These are phyloP conservation scores for Glyptemys insculpta DNA, from an alignment of 2,797 vertebrate species.

Conservation along the genomic window DNA sequence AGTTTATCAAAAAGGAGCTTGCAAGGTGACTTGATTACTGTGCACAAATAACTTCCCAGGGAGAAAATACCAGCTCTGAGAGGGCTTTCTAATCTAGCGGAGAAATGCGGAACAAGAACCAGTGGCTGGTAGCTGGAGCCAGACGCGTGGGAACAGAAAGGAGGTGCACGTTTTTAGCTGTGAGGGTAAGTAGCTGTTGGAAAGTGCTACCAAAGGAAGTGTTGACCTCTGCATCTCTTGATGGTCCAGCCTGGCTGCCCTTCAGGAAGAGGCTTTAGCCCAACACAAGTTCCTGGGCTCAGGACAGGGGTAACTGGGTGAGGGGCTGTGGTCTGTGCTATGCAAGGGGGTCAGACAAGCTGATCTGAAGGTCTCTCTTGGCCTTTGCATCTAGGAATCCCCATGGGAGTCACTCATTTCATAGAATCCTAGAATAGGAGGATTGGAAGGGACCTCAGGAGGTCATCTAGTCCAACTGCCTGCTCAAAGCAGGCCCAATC, in stretches of 20 bases:
- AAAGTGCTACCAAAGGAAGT: not conserved
- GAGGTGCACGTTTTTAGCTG: too few species aligned
- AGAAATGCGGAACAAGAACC: not conserved
- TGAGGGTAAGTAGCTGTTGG: not conserved
- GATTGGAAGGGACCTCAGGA: too few species aligned
- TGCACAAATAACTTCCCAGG: not conserved
- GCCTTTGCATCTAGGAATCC: not conserved
- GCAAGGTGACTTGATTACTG: not conserved
- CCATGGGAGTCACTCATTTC: not conserved
- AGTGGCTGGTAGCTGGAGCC: not conserved
- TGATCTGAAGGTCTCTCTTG: not conserved
- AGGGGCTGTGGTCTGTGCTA: not conserved
- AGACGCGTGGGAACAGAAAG: not conserved
- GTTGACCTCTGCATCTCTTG: not conserved
- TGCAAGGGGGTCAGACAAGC: not conserved
- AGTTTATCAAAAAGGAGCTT: not conserved
- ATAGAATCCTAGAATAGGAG: too few species aligned
- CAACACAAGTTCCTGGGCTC: not conserved
- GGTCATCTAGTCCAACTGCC: too few species aligned
- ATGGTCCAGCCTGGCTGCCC: not conserved
- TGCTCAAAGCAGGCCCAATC: too few species aligned
- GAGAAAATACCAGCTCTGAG: not conserved
- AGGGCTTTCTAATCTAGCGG: too few species aligned
- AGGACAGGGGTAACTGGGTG: not conserved
- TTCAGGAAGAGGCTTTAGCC: not conserved